Conservation (phyloP, 2,113 vertebrate genomes). For the Odontesthes bonariensis region DNA sequence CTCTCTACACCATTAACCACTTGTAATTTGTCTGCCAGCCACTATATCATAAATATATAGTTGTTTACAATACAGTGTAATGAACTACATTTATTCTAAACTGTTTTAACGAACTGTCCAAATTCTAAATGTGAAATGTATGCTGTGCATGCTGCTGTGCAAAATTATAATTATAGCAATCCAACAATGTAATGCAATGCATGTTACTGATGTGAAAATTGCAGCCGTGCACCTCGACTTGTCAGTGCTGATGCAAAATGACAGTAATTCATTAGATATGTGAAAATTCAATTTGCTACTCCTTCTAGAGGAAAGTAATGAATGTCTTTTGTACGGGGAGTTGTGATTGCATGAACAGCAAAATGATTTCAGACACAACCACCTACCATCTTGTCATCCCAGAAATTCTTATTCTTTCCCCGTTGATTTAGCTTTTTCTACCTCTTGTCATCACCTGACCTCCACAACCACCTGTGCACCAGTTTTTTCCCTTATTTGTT, state of each 20-base stretch:
- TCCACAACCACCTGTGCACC: background rate
- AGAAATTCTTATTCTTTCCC: background rate
- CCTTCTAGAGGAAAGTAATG: background rate
- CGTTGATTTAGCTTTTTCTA: background rate
- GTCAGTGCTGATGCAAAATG: background rate
- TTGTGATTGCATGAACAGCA: too few relatives aligned
- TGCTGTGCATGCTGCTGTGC: background rate
- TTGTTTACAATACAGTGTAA: background rate
- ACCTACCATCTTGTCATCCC: background rate
- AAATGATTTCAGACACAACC: background rate
- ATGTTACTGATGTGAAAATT: background rate
- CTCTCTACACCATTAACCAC: conserved; percentile 10
- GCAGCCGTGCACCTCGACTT: background rate
- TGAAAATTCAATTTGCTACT: background rate
- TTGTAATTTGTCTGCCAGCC: background rate
- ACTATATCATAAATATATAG: background rate
- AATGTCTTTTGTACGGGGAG: background rate
- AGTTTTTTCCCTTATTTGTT: background rate
- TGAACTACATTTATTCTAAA: background rate
- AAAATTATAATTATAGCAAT: background rate
- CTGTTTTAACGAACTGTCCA: background rate
- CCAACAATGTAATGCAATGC: background rate
- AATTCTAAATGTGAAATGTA: background rate
- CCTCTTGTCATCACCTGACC: conserved; percentile 23
- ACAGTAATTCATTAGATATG: background rate